Evolutionary conservation across 2,888 invertebrate genomes (phyloP).

Genomic region (Auanema freiburgensis): DNA sequence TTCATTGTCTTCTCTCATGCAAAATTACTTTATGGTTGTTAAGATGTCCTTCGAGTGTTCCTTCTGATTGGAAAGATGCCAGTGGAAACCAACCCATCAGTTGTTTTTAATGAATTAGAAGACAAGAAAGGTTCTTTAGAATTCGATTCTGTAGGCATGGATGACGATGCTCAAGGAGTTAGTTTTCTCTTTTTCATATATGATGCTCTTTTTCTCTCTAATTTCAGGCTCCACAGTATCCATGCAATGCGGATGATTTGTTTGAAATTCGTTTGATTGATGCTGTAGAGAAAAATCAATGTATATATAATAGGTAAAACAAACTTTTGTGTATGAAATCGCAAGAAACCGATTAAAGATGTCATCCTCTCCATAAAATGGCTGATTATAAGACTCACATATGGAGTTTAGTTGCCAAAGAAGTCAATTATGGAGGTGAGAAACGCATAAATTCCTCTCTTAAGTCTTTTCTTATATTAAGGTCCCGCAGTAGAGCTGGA

Average conservation of each 20-base stretch:
- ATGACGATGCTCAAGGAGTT: no score
- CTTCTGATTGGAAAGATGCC: no score
- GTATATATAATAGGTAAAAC: slow-evolving; percentile 36
- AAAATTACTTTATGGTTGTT: no score
- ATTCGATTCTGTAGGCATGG: no score
- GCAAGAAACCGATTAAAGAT: slow-evolving; percentile 15
- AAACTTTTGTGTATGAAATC: not conserved
- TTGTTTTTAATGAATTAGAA: no score
- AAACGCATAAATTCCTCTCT: no score
- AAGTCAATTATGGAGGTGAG: slow-evolving; percentile 18
- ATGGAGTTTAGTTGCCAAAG: slow-evolving; percentile 30
- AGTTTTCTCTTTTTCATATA: no score
- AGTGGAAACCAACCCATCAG: no score
- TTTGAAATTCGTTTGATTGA: slow-evolving; percentile 33
- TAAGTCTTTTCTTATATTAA: not conserved
- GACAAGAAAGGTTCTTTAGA: no score
- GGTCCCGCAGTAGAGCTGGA: slow-evolving; percentile 36
- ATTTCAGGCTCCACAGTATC: slow-evolving; percentile 19
- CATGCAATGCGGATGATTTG: slow-evolving; percentile 28
- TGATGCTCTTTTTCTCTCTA: no score
- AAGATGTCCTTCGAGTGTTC: no score
- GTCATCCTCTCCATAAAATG: slow-evolving; percentile 39
- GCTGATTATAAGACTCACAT: slow-evolving; percentile 32
- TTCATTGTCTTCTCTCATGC: no score
- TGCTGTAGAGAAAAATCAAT: slow-evolving; percentile 32